Base-by-base conservation (phyloP, 1,140 invertebrate species). In the Drosophila quadrilineata region DNA sequence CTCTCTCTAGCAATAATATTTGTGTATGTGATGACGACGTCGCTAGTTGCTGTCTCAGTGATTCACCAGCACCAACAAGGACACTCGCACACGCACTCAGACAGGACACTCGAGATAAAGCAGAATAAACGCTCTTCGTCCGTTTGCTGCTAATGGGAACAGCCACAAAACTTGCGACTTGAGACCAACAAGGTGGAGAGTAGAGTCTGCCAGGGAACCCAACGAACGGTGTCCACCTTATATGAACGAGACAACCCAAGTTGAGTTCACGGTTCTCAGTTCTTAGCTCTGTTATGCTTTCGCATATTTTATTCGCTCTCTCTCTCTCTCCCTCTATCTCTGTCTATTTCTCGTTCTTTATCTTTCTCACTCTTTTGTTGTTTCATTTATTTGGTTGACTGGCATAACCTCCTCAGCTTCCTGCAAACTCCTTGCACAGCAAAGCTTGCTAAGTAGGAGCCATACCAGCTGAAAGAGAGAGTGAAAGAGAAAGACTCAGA, bases 371-470 rank as follows among this genome's bases (percentile, higher is more conserved):
- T 70, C 62, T 77, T 77, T 82, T 82, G 77, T 84, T 82, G 79
- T 82, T 82, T 82, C 77, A 69, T 82, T 82, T 82, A 82, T 82
- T 82, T 75, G 79, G 77, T 82, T 82, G 77, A 82, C 77, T 82
- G 77, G 79, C 74, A 85, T 75, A 79, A 80, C 76, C 76, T n/a
- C n/a, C n/a, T 80, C 76, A 80, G 76, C 38, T 57, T 45, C 62
- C 67, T 62, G 57, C 36, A 57, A 67, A 53, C 71, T 64, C 46
- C 38, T 54, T 22, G 41, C 35, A 45, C 33, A 31, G 21, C 31
- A 28, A 10, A 38, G 12, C 21, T 24, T 31, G 45, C 38, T 52
- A 66, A 60, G 63, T 66, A 66, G 56, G 45, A 65, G 46, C 46
- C 54, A 26, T 22, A n/a, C n/a, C n/a, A n/a, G 38, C 38, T 24